Conservation (phyloP, 2,888 invertebrate genomes). For the Drosophila lacicola region DNA sequence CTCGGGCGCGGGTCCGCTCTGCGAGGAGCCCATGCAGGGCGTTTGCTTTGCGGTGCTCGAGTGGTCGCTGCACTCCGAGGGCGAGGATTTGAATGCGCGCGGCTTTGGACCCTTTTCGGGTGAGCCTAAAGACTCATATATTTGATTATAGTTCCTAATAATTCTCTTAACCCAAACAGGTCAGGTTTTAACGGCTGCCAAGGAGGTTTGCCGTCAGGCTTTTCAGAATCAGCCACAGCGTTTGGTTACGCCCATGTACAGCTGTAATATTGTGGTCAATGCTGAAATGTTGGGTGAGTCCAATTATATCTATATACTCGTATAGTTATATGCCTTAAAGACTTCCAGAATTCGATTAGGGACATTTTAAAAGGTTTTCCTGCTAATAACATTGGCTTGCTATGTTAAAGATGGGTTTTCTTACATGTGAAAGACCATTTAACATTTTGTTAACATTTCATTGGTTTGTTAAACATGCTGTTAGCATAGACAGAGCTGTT, state of each 20-base stretch:
- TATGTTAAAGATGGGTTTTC: too few species aligned
- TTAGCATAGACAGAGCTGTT: neutral
- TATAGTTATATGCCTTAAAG: neutral
- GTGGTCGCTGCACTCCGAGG: conserved; percentile 88
- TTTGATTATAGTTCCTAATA: neutral
- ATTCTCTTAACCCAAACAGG: conserved; percentile 85
- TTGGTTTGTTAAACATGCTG: too few species aligned
- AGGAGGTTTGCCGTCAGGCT: conserved; percentile 94
- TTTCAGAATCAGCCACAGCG: conserved; percentile 96
- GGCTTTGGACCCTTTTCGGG: conserved; percentile 86
- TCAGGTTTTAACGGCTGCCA: conserved; percentile 95
- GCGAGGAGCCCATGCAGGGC: conserved; percentile 98
- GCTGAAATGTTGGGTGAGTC: conserved; percentile 94
- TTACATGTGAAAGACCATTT: too few species aligned
- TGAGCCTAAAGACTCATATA: conserved; percentile 57
- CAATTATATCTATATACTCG: neutral
- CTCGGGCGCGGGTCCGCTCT: conserved; percentile 95
- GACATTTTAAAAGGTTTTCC: neutral
- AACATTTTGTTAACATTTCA: too few species aligned
- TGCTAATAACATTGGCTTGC: too few species aligned
- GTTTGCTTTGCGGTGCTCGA: conserved; percentile 95
- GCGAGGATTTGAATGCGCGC: conserved; percentile 83
- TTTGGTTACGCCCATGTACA: conserved; percentile 97
- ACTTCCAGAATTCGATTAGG: neutral
- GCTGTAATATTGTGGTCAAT: conserved; percentile 92